These are phyloP conservation scores for Caenorhabditis panamensis DNA, from an alignment of 2,888 invertebrate species.

Conservation along the genomic window DNA sequence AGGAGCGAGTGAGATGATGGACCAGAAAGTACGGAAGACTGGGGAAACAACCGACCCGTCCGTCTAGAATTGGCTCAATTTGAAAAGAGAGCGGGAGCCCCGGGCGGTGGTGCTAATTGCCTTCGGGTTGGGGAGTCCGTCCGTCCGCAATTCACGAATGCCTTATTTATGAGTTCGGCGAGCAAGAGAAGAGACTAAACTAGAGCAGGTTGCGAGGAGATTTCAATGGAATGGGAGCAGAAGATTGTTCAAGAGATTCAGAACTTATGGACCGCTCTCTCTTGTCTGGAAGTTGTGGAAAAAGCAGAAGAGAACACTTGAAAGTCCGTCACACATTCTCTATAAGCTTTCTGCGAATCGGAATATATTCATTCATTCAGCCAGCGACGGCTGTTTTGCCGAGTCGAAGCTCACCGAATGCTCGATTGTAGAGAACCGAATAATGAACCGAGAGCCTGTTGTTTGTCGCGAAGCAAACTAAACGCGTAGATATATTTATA, in stretches of 20 bases:
- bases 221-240: too few relatives aligned
- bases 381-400: not conserved
- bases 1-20: not conserved
- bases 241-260: not conserved
- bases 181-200: not conserved
- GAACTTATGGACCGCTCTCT: not conserved
- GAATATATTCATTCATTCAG: not conserved
- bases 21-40: constrained; percentile 83
- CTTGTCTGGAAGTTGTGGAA: constrained; percentile 12
- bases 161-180: constrained; percentile 16
- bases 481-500: not conserved
- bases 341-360: not conserved
- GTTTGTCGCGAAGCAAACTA: not conserved
- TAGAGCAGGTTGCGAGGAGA: not conserved
- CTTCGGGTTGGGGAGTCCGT: constrained; percentile 17
- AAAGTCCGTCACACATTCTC: constrained; percentile 17
- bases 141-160: not conserved
- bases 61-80: constrained; percentile 46
- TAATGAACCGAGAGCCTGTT: constrained; percentile 13
- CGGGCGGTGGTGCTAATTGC: constrained; percentile 38
- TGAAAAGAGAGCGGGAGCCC: constrained; percentile 11
- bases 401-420: not conserved
- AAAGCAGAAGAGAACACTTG: constrained; percentile 7
- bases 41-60: too few relatives aligned
- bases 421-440: constrained; percentile 1